phyloP scores from a whole-genome alignment of 2,113 vertebrate species.

The Regulus satrapa region DNA sequence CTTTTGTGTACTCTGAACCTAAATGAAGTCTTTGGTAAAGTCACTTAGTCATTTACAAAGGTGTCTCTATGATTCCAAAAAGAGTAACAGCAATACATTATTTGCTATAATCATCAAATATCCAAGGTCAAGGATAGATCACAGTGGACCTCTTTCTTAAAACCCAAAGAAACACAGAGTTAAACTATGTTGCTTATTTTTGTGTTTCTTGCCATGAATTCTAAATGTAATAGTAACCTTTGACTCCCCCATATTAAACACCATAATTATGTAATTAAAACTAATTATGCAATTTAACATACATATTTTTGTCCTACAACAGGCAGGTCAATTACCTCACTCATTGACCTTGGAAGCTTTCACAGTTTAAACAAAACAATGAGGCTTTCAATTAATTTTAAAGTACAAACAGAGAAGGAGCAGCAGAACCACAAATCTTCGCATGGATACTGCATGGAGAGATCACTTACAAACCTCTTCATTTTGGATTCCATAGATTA shows the following conservation, averaged over 20 bases:
- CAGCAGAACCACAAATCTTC: not conserved
- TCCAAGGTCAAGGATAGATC: slow-evolving; percentile 80
- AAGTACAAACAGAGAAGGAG: slow-evolving; percentile 71
- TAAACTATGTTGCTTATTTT: slow-evolving; percentile 66
- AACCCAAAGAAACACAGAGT: slow-evolving; percentile 64
- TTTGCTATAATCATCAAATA: slow-evolving; percentile 73
- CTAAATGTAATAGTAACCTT: slow-evolving; percentile 87
- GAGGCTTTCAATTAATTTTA: slow-evolving; percentile 86
- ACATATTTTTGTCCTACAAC: slow-evolving; percentile 78
- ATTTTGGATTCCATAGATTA: not conserved
- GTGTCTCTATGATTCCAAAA: slow-evolving; percentile 74
- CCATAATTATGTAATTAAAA: slow-evolving; percentile 96
- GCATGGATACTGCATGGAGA: not conserved
- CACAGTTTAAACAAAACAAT: slow-evolving; percentile 85
- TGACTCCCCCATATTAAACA: slow-evolving; percentile 87
- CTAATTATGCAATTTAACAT: slow-evolving; percentile 93
- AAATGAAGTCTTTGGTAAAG: slow-evolving; percentile 81
- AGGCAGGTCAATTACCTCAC: slow-evolving; percentile 86
- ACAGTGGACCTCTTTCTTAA: slow-evolving; percentile 58
- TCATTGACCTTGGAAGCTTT: slow-evolving; percentile 88
- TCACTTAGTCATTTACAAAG: slow-evolving; percentile 79
- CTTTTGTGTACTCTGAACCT: slow-evolving; percentile 67
- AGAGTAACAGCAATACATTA: slow-evolving; percentile 62
- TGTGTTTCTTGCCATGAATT: slow-evolving; percentile 67
- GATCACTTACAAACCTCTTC: not conserved